phyloP scores from a whole-genome alignment of 2,888 invertebrate species.

The Tigriopus californicus region DNA sequence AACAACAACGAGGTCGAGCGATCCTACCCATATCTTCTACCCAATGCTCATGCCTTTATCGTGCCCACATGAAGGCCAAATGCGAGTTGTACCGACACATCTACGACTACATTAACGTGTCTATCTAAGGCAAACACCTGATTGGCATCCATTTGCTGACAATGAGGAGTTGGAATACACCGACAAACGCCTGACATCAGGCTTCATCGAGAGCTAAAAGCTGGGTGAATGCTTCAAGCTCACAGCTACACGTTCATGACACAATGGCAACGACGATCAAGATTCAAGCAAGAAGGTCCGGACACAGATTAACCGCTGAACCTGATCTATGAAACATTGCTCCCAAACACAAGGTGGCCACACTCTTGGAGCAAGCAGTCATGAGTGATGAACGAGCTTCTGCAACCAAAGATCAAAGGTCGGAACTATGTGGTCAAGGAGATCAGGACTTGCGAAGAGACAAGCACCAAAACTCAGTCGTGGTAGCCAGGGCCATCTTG shows the following conservation, averaged over 20 bases:
- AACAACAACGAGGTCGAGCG: slow-evolving; percentile 72
- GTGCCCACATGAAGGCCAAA: slow-evolving; percentile 22
- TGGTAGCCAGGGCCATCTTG: slow-evolving; percentile 88
- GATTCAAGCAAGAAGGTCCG: slow-evolving; percentile 40
- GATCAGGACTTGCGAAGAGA: slow-evolving; percentile 38
- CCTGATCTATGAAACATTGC: background rate
- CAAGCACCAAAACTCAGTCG: slow-evolving; percentile 40
- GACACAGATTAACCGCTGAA: slow-evolving; percentile 41
- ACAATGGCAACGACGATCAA: slow-evolving; percentile 72
- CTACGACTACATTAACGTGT: slow-evolving; percentile 66
- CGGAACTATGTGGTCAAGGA: slow-evolving; percentile 98
- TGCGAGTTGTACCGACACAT: slow-evolving; percentile 38
- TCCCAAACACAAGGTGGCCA: slow-evolving; percentile 2
- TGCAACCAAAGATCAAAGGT: slow-evolving; percentile 96
- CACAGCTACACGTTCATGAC: slow-evolving; percentile 97
- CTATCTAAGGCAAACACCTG: slow-evolving; percentile 68
- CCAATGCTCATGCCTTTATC: slow-evolving; percentile 24
- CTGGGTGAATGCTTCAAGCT: slow-evolving; percentile 55
- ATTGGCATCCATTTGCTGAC: slow-evolving; percentile 73
- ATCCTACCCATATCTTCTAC: slow-evolving; percentile 37
- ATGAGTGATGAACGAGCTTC: slow-evolving; percentile 78
- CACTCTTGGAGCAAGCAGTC: slow-evolving; percentile 52
- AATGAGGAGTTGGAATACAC: slow-evolving; percentile 61
- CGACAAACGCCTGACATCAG: slow-evolving; percentile 40
- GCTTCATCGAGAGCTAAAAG: slow-evolving; percentile 34